Evolutionary conservation across 30 jellyfish, hydroid and myxozoan genomes (phyloP), one percentile per base, ranked within the genome.

Genomic region (Aurelia sp.): DNA sequence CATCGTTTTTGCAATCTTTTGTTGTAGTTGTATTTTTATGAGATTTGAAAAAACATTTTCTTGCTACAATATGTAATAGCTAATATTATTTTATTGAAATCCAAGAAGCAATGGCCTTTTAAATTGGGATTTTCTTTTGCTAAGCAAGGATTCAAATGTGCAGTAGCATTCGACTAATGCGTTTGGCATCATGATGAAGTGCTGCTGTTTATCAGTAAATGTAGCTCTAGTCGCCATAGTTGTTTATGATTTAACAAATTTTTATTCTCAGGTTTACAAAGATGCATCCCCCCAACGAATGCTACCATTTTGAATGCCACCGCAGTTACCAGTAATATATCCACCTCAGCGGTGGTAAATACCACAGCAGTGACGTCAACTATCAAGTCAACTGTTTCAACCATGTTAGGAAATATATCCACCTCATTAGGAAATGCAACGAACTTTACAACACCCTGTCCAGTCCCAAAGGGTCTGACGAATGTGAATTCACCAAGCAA

Each of bases 401-500:
- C 55, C 55, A 44, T 44, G 8, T 44, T 44, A 7, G 55, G 55
- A 44, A 61, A 73, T 35, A 52, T 73, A 4, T 33, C 71, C 10
- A 44, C 23, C 51, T 17, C 40, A 13, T 58, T 41, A 20, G 57
- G 31, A 40, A 51, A 21, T n/a, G 20, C 75, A 19, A 20, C 78
- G 37, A 58, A 53, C 37, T 21, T 21, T 33, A 60, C 78, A 6
- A 21, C 88, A 17, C 33, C 55, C 13, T 70, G 81, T 12, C 19
- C 84, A 7, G 55, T 47, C n/a, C 55, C 71, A 11, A 48, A 44
- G 19, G 53, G 62, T 11, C 62, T 82, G 23, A 27, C 51, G 66
- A 57, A 10, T 12, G 85, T 78, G 19, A 81, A 30, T 71, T 85
- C 96, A 11, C 98, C 98, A 19, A 93, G 97, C 75, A 84, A 87